A percentile compares a stretch with the other conserved stretches of the same genome.
These are phyloP conservation scores for Oligia strigilis DNA, from an alignment of 2,888 invertebrate species.

Conservation along the genomic window DNA sequence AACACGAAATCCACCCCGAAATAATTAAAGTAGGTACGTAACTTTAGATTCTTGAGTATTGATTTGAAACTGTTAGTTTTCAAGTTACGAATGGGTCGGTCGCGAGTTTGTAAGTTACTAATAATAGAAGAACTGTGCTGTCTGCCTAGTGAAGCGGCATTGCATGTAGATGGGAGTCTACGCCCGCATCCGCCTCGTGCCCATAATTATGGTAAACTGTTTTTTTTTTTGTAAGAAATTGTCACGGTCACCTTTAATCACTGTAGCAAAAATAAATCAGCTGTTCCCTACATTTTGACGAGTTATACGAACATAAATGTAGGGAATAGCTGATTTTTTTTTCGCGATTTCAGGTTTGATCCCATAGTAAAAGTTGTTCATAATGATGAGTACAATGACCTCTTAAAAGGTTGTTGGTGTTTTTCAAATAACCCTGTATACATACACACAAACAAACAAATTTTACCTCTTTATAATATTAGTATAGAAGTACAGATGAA, in stretches of 20 bases:
- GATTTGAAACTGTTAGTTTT: conserved; percentile 9
- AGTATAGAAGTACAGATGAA: too few relatives aligned
- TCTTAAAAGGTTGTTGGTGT: too few relatives aligned
- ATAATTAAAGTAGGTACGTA: background rate
- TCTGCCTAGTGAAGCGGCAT: conserved; percentile 14
- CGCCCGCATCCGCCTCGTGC: conserved; percentile 38
- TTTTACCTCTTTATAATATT: too few relatives aligned
- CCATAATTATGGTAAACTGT: conserved; percentile 28
- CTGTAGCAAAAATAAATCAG: background rate
- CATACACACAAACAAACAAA: too few relatives aligned
- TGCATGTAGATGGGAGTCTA: conserved; percentile 20
- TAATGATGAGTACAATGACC: too few relatives aligned
- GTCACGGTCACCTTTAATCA: background rate
- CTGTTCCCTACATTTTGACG: too few relatives aligned
- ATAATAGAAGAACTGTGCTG: conserved; percentile 7
- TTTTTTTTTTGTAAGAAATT: conserved; percentile 4
- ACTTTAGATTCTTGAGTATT: conserved; percentile 2
- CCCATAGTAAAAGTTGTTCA: too few relatives aligned
- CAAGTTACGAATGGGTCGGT: background rate
- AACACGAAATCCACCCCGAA: background rate
- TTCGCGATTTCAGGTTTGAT: too few relatives aligned
- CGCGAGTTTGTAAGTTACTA: conserved; percentile 4
- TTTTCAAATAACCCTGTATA: too few relatives aligned
- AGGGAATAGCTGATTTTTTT: too few relatives aligned
- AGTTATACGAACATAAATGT: too few relatives aligned